Conservation (phyloP, 2,888 invertebrate genomes). For the Spodoptera littoralis region DNA sequence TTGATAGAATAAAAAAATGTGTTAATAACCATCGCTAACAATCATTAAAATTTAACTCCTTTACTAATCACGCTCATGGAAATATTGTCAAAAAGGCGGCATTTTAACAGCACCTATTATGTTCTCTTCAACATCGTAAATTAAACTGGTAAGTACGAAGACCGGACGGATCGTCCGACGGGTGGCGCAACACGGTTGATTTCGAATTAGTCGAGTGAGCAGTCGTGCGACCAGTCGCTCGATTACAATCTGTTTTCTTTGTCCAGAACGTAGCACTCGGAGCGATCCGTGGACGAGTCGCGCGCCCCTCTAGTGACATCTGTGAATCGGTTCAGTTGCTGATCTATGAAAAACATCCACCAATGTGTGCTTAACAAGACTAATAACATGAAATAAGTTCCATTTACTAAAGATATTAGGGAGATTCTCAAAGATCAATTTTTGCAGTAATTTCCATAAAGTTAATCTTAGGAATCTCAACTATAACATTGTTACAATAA, state of each 20-base stretch:
- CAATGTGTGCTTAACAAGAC: no score
- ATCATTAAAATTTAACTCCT: conserved; percentile 42
- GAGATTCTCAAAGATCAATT: conserved; percentile 27
- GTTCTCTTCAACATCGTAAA: conserved; percentile 83
- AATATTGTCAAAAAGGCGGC: conserved; percentile 72
- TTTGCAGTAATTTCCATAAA: conserved; percentile 66
- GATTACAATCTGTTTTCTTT: conserved; percentile 85
- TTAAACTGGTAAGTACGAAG: conserved; percentile 78
- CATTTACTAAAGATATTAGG: no score
- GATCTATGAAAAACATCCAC: conserved; percentile 57
- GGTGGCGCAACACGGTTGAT: conserved; percentile 62
- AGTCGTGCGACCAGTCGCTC: conserved; percentile 57
- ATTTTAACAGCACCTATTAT: conserved; percentile 84
- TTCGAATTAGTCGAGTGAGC: conserved; percentile 59
- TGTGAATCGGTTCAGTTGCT: conserved; percentile 65
- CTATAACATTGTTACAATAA: conserved; percentile 36
- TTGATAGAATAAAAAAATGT: conserved; percentile 13
- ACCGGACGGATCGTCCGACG: conserved; percentile 66
- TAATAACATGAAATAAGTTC: no score
- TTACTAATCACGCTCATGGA: conserved; percentile 53
- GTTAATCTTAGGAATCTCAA: conserved; percentile 55
- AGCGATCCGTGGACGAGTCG: conserved; percentile 69
- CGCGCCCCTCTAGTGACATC: conserved; percentile 64
- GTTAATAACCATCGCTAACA: conserved; percentile 15
- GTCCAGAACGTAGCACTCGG: conserved; percentile 71